Base-by-base conservation (phyloP, 2,888 invertebrate species). In the Adelphocoris suturalis region DNA sequence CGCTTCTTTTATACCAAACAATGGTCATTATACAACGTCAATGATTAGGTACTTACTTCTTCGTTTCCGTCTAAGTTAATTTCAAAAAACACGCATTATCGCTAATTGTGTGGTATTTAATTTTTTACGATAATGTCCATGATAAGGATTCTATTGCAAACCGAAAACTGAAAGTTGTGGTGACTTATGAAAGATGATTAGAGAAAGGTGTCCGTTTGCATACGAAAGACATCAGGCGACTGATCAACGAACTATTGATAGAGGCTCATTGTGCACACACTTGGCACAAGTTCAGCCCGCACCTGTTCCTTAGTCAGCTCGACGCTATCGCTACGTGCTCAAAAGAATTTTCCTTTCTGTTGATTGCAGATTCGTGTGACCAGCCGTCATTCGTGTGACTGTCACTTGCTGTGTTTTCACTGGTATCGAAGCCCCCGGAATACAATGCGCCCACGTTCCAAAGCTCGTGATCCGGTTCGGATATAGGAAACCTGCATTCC, bases 321-420 rank as follows among this genome's bases (percentile, higher is more conserved):
- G n/a, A 14, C 57, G 57, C 57, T 57, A 57, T 57, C 57, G 57
- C 57, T 57, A 57, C 57, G 57, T 57, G 57, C 57, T 57, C 57
- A 57, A 57, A 57, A 57, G 57, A 57, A n/a, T 16, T 57, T 57
- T 57, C 57, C n/a, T 57, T 57, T 57, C 19, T n/a, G n/a, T n/a
- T 57, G 16, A 57, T 57, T 57, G n/a, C 57, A 57, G 57, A 57
- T 57, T 57, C 57, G 57, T 57, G 57, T 57, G 57, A 57, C 57
- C 57, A n/a, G 57, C 37, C 37, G 37, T n/a, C n/a, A n/a, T n/a
- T n/a, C 37, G 37, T 16, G 57, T 57, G 2, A n/a, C 57, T 57
- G 57, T 57, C 57, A 57, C 57, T 7, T 57, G 57, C n/a, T 2
- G n/a, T 7, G 57, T 57, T 57, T 57, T 57, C 57, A 57, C 57